Conservation (phyloP, 2,888 invertebrate species). For the Physocephala rufipes region DNA sequence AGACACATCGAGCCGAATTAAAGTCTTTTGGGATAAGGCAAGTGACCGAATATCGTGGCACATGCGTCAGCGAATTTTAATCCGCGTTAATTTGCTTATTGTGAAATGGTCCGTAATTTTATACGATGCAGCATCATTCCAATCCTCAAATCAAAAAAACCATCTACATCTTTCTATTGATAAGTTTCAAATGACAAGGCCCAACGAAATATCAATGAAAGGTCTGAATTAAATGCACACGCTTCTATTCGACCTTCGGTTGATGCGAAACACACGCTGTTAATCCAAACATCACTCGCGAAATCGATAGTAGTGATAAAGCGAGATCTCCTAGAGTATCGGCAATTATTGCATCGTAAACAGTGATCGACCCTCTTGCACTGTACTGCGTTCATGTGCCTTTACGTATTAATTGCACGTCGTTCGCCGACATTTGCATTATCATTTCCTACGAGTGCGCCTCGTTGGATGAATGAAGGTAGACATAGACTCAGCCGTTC, state of each 20-base stretch:
- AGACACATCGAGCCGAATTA: slow-evolving; percentile 93
- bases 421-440: slow-evolving; percentile 22
- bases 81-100: no score
- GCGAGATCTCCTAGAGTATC: slow-evolving; percentile 35
- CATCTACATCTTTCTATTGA: no score
- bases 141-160: no score
- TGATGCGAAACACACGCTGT: background rate
- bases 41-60: slow-evolving; percentile 60
- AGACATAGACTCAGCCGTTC: background rate
- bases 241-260: background rate
- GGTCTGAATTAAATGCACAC: background rate
- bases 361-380: slow-evolving; percentile 37
- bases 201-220: slow-evolving; percentile 21
- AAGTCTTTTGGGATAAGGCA: slow-evolving; percentile 99
- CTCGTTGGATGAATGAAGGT: background rate
- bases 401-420: slow-evolving; percentile 35
- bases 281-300: slow-evolving; percentile 6
- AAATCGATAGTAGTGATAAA: slow-evolving; percentile 33
- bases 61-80: background rate
- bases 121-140: no score
- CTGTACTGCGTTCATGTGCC: slow-evolving; percentile 34
- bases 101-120: no score
- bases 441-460: background rate
- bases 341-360: slow-evolving; percentile 42
- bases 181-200: background rate